phyloP scores from a whole-genome alignment of 2,888 invertebrate species.

The Harpagoxenus sublaevis region DNA sequence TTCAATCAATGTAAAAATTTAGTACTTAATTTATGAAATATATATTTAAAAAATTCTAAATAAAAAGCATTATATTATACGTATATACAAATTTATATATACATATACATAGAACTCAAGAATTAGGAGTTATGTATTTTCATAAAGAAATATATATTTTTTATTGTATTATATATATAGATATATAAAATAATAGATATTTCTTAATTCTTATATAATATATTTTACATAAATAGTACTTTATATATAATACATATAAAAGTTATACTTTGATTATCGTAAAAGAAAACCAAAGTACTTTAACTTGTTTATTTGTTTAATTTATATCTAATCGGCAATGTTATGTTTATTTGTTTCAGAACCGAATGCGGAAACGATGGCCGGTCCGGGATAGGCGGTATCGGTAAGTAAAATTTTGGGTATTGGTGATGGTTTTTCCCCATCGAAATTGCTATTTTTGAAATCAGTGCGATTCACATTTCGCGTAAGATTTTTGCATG shows the following conservation, averaged over 20 bases:
- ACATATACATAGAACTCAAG: too few relatives aligned
- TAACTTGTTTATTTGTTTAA: background rate
- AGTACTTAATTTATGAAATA: background rate
- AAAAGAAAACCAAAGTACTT: background rate
- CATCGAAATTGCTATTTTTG: background rate
- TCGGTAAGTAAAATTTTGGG: slow-evolving; percentile 5
- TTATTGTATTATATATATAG: background rate
- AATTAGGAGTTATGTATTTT: too few relatives aligned
- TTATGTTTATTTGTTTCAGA: slow-evolving; percentile 1
- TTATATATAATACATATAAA: background rate
- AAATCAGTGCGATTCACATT: slow-evolving; percentile 2
- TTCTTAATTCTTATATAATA: background rate
- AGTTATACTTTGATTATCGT: background rate
- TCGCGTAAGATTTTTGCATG: background rate
- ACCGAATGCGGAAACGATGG: background rate
- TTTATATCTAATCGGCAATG: background rate
- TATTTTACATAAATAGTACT: background rate
- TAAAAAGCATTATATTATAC: background rate
- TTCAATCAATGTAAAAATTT: background rate
- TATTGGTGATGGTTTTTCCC: background rate
- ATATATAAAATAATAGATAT: background rate
- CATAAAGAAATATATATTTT: too few relatives aligned
- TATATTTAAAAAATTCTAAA: background rate
- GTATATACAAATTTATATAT: too few relatives aligned
- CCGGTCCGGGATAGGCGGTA: background rate